phyloP scores from a whole-genome alignment of 2,113 vertebrate species.

The Montifringilla adamsi region DNA sequence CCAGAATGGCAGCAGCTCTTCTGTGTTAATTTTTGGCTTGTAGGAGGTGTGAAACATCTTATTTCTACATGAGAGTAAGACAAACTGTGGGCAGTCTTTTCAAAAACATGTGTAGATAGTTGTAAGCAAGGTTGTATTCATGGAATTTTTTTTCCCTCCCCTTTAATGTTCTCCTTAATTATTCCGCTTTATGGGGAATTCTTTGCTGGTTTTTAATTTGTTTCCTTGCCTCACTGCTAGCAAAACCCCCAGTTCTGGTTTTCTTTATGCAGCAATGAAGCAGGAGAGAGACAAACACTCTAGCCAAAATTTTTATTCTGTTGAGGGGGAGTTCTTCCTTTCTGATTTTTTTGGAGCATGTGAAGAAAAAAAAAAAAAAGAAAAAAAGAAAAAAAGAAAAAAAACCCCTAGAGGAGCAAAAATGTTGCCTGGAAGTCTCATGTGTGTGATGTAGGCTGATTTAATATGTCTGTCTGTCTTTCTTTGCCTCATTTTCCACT shows the following conservation, averaged over 20 bases:
- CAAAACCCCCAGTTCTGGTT: not conserved
- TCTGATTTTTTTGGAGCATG: not conserved
- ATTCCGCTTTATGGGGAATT: not conserved
- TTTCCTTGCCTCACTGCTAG: not conserved
- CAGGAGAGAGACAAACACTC: not conserved
- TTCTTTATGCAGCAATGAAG: not conserved
- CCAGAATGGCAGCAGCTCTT: not conserved
- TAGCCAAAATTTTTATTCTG: not conserved
- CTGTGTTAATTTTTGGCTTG: not conserved
- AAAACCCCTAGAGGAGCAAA: fast-evolving
- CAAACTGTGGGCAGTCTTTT: not conserved
- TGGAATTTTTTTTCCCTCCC: not conserved
- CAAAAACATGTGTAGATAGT: not conserved
- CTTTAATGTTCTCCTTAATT: not conserved
- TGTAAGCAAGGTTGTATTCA: not conserved
- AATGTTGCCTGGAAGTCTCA: not conserved
- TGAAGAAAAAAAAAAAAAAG: not conserved
- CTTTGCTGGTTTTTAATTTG: not conserved
- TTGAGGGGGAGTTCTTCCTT: not conserved
- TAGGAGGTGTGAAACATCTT: not conserved
- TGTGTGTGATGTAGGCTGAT: not conserved
- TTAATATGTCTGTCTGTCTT: not conserved
- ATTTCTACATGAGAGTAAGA: not conserved
- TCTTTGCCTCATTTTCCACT: not conserved
- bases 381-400: not conserved